Conservation (phyloP, 2,888 invertebrate species). For the Stenchaetothrips biformis region DNA sequence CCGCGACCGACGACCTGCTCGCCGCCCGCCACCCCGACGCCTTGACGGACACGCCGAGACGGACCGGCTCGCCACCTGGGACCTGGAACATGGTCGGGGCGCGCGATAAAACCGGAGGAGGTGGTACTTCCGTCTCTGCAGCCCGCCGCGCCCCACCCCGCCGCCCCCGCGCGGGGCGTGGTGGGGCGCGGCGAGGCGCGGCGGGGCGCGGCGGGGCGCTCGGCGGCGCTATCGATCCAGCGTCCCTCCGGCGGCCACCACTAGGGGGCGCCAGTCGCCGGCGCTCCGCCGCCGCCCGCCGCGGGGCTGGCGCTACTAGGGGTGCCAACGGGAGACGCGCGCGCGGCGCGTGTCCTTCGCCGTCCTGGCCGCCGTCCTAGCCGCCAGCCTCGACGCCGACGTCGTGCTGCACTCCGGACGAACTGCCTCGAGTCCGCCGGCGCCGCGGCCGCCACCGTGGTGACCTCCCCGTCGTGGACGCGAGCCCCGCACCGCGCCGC, state of each 20-base stretch:
- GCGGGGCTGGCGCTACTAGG: background rate
- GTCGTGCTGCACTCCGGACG: background rate
- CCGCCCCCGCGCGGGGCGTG: background rate
- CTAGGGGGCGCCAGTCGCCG: background rate
- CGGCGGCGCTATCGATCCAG: background rate
- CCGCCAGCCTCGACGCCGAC: background rate
- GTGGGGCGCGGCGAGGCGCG: background rate
- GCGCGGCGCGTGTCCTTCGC: background rate
- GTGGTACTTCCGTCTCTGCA: constrained; percentile 20
- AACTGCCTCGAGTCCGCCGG: background rate
- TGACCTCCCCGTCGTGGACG: background rate
- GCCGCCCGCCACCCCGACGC: background rate
- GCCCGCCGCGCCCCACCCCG: background rate
- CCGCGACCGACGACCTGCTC: too few relatives aligned
- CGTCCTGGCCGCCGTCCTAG: background rate
- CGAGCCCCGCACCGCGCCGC: background rate
- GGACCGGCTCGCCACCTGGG: background rate
- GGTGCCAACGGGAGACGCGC: background rate
- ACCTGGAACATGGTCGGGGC: background rate
- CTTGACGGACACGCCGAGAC: background rate
- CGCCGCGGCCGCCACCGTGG: background rate
- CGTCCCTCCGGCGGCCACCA: background rate
- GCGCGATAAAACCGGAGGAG: constrained; percentile 15
- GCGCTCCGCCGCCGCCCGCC: constrained; percentile 1
- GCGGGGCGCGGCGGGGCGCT: background rate